Evolutionary conservation across 2,797 vertebrate genomes (phyloP).

Genomic region (Hirundo rustica): DNA sequence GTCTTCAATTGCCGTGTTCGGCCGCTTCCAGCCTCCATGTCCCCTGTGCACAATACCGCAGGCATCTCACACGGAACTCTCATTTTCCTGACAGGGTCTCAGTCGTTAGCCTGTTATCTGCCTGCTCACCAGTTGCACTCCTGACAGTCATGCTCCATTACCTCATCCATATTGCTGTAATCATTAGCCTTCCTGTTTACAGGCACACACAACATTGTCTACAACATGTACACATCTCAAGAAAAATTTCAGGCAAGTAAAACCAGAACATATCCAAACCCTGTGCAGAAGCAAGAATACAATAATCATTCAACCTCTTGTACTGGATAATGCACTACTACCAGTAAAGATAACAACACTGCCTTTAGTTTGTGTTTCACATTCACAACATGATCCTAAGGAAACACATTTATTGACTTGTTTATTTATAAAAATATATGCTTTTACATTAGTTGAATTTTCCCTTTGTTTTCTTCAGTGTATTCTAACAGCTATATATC

Average conservation of each 20-base stretch:
- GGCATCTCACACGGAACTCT: not conserved
- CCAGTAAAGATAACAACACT: not conserved
- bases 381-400: not conserved
- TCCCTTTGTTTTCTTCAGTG: not conserved
- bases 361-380: not conserved
- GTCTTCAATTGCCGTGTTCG: not conserved
- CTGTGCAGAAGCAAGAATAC: not conserved
- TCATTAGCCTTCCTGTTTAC: constrained; percentile 2
- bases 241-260: not conserved
- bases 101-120: not conserved
- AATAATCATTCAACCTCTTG: not conserved
- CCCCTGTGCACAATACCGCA: not conserved
- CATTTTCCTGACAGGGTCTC: not conserved
- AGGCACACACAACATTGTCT: accelerated
- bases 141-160: not conserved
- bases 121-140: not conserved
- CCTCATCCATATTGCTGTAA: not conserved
- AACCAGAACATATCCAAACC: not conserved
- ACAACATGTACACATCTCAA: not conserved
- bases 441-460: not conserved
- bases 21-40: not conserved
- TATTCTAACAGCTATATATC: not conserved
- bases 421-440: not conserved
- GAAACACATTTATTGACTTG: not conserved
- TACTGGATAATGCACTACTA: not conserved